phyloP scores from a whole-genome alignment of 35 echinoderm and acorn worm genomes.

The Apostichopus californicus region DNA sequence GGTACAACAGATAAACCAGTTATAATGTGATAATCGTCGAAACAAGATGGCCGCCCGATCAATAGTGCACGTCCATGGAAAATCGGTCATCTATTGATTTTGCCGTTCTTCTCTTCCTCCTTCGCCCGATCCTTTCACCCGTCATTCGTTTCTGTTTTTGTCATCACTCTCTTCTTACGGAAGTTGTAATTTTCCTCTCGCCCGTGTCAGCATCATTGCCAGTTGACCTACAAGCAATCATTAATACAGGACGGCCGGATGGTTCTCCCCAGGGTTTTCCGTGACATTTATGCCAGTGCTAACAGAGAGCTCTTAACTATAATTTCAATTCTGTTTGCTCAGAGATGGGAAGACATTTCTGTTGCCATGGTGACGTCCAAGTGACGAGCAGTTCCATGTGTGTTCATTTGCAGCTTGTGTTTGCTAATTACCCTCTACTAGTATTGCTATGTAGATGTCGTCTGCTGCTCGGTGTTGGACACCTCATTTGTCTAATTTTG shows the following conservation, averaged over 20 bases:
- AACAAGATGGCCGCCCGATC: background rate
- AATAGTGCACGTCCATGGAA: background rate
- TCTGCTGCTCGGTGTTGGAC: too few species aligned
- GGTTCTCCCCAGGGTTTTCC: background rate
- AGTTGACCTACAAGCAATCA: slow-evolving; percentile 1
- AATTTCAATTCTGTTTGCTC: slow-evolving; percentile 15
- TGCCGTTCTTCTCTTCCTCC: background rate
- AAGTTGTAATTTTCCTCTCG: slow-evolving; percentile 5
- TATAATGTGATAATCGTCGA: background rate
- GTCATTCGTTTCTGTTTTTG: background rate
- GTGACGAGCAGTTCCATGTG: too few species aligned
- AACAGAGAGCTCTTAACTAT: background rate
- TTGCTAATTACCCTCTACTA: too few species aligned
- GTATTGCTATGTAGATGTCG: too few species aligned
- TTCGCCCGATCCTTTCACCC: background rate
- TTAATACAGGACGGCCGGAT: background rate
- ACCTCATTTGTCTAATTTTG: too few species aligned
- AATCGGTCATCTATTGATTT: slow-evolving; percentile 30
- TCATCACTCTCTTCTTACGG: slow-evolving; percentile 4
- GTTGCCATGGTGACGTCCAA: background rate
- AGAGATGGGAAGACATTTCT: slow-evolving; percentile 25
- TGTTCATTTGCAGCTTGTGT: too few species aligned
- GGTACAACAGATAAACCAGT: too few species aligned
- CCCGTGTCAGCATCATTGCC: background rate
- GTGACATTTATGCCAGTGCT: slow-evolving; percentile 18